phyloP scores from a whole-genome alignment of 1,140 invertebrate species.

The Steinernema khuongi region DNA sequence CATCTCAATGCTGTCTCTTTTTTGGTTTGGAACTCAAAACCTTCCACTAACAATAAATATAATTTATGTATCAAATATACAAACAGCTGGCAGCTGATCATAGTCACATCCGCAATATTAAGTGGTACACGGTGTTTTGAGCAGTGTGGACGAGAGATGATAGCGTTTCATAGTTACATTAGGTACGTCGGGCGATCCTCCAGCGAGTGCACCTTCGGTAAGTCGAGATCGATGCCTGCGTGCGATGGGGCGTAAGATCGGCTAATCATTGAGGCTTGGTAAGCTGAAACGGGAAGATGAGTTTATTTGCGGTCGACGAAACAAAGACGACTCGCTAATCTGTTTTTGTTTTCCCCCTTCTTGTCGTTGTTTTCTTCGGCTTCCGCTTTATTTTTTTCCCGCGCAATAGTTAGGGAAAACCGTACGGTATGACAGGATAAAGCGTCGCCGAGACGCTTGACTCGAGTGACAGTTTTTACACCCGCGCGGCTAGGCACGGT shows the following conservation, averaged over 20 bases:
- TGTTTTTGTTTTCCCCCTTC: conserved; percentile 12
- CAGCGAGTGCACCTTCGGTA: conserved; percentile 54
- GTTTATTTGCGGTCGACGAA: background rate
- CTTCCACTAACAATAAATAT: too few relatives aligned
- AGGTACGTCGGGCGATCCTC: conserved; percentile 48
- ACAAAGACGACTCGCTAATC: background rate
- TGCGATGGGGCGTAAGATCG: conserved; percentile 40
- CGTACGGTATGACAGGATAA: background rate
- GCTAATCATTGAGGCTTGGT: conserved; percentile 29
- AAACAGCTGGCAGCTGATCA: background rate
- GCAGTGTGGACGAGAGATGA: background rate
- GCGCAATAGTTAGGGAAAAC: background rate
- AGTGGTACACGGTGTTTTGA: background rate
- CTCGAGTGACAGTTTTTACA: conserved; percentile 13
- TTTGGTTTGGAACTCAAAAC: too few relatives aligned
- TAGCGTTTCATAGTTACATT: background rate
- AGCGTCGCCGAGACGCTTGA: background rate
- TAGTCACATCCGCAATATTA: background rate
- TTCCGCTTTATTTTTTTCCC: background rate
- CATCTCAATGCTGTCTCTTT: too few relatives aligned
- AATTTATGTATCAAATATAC: too few relatives aligned
- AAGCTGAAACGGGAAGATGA: conserved; percentile 22
- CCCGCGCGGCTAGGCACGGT: background rate
- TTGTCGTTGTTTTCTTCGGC: background rate
- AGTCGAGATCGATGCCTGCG: conserved; percentile 47